These are phyloP conservation scores for cattle (Bos taurus) DNA, from an alignment of 2,113 vertebrate genomes.

Conservation along the genomic window DNA sequence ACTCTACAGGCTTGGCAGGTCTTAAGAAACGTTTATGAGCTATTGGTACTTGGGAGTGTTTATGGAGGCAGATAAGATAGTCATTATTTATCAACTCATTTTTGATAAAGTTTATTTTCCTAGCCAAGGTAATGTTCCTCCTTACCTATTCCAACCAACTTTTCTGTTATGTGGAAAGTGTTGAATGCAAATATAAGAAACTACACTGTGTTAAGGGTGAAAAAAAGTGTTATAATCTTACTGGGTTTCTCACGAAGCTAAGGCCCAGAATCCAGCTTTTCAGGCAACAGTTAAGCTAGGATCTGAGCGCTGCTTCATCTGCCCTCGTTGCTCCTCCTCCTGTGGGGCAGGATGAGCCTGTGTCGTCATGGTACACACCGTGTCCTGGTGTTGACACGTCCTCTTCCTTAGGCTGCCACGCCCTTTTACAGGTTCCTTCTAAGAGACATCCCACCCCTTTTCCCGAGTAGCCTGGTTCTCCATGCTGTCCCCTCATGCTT, in stretches of 20 bases:
- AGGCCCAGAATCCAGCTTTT: not conserved
- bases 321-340: not conserved
- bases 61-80: not conserved
- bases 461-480: not conserved
- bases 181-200: not conserved
- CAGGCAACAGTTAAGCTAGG: not conserved
- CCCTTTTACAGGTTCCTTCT: not conserved
- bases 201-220: not conserved
- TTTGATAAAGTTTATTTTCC: not conserved
- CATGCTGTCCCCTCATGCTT: not conserved
- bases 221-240: not conserved
- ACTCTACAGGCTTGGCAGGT: not conserved
- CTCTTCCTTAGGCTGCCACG: fast-evolving
- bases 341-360: not conserved
- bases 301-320: not conserved
- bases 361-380: fast-evolving
- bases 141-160: not conserved
- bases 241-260: not conserved
- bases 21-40: not conserved
- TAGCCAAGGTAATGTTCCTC: not conserved
- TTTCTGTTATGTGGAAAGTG: not conserved
- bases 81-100: not conserved
- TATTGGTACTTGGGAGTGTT: not conserved
- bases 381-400: fast-evolving
- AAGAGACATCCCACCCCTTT: not conserved